These are phyloP conservation scores for Saccopteryx bilineata DNA, from an alignment of 2,113 vertebrate genomes.

Conservation along the genomic window DNA sequence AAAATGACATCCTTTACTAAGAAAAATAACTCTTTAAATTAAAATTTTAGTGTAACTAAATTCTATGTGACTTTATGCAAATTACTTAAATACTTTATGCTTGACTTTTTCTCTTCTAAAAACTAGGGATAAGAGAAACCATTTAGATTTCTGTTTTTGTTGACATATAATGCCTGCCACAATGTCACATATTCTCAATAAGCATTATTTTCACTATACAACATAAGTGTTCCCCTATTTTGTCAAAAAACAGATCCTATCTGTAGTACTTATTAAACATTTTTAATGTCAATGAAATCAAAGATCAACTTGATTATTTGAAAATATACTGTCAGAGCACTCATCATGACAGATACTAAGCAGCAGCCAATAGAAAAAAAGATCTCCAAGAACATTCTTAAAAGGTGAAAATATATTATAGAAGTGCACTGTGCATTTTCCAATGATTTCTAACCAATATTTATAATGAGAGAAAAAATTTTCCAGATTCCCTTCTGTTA, in stretches of 20 bases:
- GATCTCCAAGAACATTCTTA: background rate
- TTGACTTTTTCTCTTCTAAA: constrained; percentile 16
- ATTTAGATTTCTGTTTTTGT: background rate
- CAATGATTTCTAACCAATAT: background rate
- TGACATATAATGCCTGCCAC: background rate
- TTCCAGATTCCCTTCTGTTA: constrained; percentile 43
- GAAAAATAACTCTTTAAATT: background rate
- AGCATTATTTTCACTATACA: background rate
- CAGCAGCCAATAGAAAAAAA: background rate
- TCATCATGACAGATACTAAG: background rate
- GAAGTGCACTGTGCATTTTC: background rate
- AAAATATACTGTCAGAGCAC: background rate
- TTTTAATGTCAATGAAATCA: constrained; percentile 6
- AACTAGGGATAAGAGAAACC: background rate
- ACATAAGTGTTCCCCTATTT: background rate
- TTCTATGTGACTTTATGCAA: background rate
- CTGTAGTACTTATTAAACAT: background rate
- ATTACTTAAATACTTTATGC: background rate
- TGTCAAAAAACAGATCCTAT: background rate
- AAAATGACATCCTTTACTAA: background rate
- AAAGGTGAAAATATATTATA: background rate
- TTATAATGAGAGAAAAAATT: background rate
- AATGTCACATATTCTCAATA: background rate
- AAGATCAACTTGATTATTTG: background rate
- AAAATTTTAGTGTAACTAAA: constrained; percentile 15